Conservation (phyloP, 2,113 vertebrate genomes). For the Nanger granti region DNA sequence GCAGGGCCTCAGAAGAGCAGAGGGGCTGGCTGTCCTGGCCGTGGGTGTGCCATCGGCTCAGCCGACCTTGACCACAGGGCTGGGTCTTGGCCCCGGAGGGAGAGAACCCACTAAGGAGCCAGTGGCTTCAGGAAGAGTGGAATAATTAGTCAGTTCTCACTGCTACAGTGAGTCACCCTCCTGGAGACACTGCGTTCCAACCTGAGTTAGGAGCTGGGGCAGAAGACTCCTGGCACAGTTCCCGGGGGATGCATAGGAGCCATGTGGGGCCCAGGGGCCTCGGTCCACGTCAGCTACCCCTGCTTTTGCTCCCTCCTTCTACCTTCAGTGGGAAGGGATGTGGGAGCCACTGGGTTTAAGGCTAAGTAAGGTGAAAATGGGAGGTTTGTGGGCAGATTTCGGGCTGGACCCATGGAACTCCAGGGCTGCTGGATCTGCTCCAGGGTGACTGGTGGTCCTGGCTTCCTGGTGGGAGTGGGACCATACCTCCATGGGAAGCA, state of each 20-base stretch:
- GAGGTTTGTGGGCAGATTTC: not conserved
- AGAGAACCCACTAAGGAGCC: slow-evolving; percentile 45
- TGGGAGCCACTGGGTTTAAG: not conserved
- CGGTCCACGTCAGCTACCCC: not conserved
- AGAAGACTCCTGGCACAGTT: slow-evolving; percentile 49
- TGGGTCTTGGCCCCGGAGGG: slow-evolving; percentile 25
- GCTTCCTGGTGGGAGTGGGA: not conserved
- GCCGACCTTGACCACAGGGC: not conserved
- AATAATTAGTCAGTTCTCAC: slow-evolving; percentile 44
- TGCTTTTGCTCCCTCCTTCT: not conserved
- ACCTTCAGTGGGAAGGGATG: not conserved
- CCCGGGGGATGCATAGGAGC: not conserved
- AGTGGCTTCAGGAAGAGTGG: slow-evolving; percentile 58
- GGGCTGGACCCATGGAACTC: not conserved
- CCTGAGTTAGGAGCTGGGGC: slow-evolving; percentile 39
- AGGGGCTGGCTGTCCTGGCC: not conserved
- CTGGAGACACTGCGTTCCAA: slow-evolving; percentile 68
- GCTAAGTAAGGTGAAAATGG: not conserved
- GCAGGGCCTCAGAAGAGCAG: not conserved
- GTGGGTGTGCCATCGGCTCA: not conserved
- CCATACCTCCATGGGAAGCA: not conserved
- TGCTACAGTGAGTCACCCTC: slow-evolving; percentile 70
- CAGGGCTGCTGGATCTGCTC: not conserved
- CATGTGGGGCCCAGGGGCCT: not conserved
- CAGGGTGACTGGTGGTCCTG: not conserved